Evolutionary conservation across 2,113 vertebrate species (phyloP).

Genomic region (Cottus gobio): DNA sequence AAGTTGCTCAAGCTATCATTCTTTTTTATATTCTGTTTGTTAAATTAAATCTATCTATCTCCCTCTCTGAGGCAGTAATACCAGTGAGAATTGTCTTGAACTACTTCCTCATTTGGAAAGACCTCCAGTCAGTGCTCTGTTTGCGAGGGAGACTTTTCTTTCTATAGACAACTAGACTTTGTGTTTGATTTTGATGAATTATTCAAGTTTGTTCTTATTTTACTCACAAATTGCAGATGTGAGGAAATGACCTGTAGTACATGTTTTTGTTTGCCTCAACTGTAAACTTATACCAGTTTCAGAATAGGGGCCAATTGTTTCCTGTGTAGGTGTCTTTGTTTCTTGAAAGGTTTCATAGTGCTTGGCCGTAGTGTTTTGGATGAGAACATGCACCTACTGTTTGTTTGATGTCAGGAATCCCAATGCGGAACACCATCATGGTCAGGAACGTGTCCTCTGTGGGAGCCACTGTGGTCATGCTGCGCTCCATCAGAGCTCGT

Average conservation of each 20-base stretch:
- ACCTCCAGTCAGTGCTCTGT: slow-evolving; percentile 43
- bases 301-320: neutral
- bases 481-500: slow-evolving; percentile 86
- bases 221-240: neutral
- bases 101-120: slow-evolving; percentile 63
- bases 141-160: slow-evolving; percentile 24
- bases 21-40: slow-evolving; percentile 31
- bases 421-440: slow-evolving; percentile 92
- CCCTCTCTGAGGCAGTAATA: slow-evolving; percentile 41
- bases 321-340: neutral
- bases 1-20: neutral
- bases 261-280: too few relatives aligned
- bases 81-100: slow-evolving; percentile 49
- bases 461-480: slow-evolving; percentile 86
- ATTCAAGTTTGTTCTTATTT: neutral
- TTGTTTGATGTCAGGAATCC: slow-evolving; percentile 94
- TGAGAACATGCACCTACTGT: slow-evolving; percentile 84
- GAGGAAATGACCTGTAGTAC: neutral
- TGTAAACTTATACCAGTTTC: neutral
- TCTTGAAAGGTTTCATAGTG: neutral
- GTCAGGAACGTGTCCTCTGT: slow-evolving; percentile 87
- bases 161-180: slow-evolving; percentile 3
- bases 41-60: slow-evolving; percentile 9
- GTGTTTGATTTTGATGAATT: slow-evolving; percentile 7
- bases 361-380: neutral